These are phyloP conservation scores for Falco naumanni DNA, from an alignment of 2,797 vertebrate genomes.

Conservation along the genomic window DNA sequence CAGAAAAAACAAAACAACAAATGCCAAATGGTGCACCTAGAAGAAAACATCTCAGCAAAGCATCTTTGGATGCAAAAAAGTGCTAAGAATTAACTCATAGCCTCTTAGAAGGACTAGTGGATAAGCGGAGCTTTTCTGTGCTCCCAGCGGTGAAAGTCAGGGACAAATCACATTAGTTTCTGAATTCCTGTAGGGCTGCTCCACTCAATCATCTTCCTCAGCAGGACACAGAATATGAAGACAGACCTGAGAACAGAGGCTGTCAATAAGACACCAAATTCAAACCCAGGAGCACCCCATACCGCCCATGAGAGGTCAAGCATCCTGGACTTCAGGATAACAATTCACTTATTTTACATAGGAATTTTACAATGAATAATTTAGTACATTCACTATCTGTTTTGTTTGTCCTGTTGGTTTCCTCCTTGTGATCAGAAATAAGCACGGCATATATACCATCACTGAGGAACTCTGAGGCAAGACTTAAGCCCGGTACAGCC, in stretches of 20 bases:
- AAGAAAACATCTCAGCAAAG: background rate
- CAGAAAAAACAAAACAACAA: background rate
- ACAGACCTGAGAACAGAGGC: background rate
- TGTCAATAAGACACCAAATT: background rate
- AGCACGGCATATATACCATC: background rate
- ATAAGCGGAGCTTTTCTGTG: background rate
- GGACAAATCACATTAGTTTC: background rate
- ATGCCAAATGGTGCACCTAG: background rate
- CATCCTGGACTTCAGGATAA: background rate
- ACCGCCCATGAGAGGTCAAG: background rate
- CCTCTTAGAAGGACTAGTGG: background rate
- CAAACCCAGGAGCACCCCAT: background rate
- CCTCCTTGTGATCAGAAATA: background rate
- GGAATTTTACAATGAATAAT: background rate
- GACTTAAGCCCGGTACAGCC: background rate
- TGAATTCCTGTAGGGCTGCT: background rate
- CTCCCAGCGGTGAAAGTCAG: background rate
- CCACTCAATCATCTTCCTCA: background rate
- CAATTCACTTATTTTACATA: background rate
- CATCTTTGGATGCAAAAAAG: background rate
- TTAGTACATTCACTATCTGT: background rate
- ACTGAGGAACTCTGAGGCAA: background rate
- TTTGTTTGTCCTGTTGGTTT: background rate
- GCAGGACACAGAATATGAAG: background rate
- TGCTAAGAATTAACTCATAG: background rate